Base-by-base conservation (phyloP, 1,140 invertebrate species). In the Linepithema humile region DNA sequence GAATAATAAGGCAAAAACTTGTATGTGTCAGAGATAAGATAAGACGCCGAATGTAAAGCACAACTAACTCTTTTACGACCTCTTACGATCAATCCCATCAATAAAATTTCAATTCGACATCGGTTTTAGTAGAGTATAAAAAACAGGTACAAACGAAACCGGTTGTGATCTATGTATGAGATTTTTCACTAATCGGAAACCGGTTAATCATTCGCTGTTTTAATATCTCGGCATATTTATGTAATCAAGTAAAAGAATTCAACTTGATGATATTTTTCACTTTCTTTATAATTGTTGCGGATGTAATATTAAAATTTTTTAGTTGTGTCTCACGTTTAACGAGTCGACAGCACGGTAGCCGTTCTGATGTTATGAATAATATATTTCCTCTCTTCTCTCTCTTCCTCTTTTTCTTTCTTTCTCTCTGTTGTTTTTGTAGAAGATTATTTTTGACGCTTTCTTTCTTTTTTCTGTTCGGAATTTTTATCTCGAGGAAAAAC, bases 81-180 rank as follows among this genome's bases (percentile, higher is more conserved):
- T 26, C 4, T 26, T n/a, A 29, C 15, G 17, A 69, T 62, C 57
- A 2, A 3, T 4, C 23, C 29, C 9, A 40, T 64, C 20, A 64
- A 12, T 23, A 0, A 62, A 62, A 35, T 62, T 62, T 35, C 9
- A 6, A n/a, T n/a, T 10, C 43, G 12, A 20, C 40, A 9, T 45
- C 1, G 10, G 3, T 77, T 35, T 62, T 10, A 38, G 29, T 23
- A 5, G 17, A 48, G 6, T 10, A 64, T 62, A 75, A 77, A 62
- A 75, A 48, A 23, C 17, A 4, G n/a, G 0, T 38, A n/a, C 23
- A 32, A 45, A 26, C 45, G 35, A 38, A 59, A 77, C 59, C 59
- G 73, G 57, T 64, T 23, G 29, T 38, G 57, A 35, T 77, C n/a
- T 77, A 55, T 64, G 9, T 64, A 17, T 17, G n/a, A 50, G 23